phyloP scores from a whole-genome alignment of 2,888 invertebrate species.

The Drosophila subquinaria region DNA sequence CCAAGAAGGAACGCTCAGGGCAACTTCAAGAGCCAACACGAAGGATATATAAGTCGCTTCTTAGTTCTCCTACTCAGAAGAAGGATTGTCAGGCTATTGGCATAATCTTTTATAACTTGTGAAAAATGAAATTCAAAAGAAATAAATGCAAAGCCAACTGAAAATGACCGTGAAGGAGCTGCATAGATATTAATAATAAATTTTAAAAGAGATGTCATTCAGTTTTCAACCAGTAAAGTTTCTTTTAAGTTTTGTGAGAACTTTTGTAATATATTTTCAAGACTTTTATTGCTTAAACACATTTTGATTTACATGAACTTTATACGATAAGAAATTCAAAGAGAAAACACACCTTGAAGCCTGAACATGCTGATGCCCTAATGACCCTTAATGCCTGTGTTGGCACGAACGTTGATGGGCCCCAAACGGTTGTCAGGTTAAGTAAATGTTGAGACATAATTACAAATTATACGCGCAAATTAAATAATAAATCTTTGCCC shows the following conservation, averaged over 20 bases:
- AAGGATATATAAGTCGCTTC: neutral
- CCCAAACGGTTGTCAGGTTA: constrained; percentile 43
- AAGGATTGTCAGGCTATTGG: neutral
- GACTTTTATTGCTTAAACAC: neutral
- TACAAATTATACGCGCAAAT: constrained; percentile 66
- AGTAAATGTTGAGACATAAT: constrained; percentile 57
- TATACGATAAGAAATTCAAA: neutral
- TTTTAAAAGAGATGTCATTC: neutral
- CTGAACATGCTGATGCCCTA: constrained; percentile 14
- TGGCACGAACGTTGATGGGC: constrained; percentile 4
- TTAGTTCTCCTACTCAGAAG: neutral
- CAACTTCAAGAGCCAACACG: neutral
- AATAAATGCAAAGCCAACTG: neutral
- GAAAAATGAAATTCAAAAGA: constrained; percentile 5
- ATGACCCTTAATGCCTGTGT: constrained; percentile 33
- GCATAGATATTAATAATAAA: neutral
- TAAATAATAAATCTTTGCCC: constrained; percentile 64
- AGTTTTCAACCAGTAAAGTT: neutral
- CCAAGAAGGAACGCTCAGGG: neutral
- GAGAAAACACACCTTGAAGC: neutral
- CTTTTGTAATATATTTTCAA: neutral
- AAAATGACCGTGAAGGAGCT: neutral
- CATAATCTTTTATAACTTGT: constrained; percentile 8
- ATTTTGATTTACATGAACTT: neutral
- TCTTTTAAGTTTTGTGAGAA: neutral